Base-by-base conservation (phyloP, 2,113 vertebrate genomes). In the Dromaius novaehollandiae region DNA sequence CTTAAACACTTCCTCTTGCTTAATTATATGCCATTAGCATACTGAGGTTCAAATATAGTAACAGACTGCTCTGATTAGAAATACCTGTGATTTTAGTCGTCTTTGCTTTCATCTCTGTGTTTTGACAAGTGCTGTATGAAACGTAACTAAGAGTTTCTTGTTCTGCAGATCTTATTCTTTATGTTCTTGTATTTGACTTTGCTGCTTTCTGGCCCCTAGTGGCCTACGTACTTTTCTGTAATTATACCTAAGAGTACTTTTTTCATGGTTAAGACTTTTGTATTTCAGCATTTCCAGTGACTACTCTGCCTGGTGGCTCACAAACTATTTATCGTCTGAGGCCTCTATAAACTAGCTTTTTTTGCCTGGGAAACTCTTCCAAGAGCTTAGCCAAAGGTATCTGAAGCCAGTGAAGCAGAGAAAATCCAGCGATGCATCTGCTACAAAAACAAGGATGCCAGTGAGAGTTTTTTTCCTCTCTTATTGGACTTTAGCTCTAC, bases 381-480 rank as follows among this genome's bases (percentile, higher is more conserved):
- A 93, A 90, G 82, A 90, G 75, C 17, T 92, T 81, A 93, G 66
- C 74, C 83, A 89, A 88, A 93, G 38, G 64, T 84, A 77, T 92
- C 38, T 8, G 20, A 95, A 95, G 80, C 22, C 84, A 95, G 63
- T 1, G 16, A 95, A 95, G 76, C 63, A 85, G 68, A 91, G 84
- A 93, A 97, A 96, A 89, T 34, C 9, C 30, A 92, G 64, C 65
- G 95, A 53, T 61, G n/a, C 77, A 80, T 68, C 82, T 88, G 82
- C 78, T 77, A 69, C 22, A n/a, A 36, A 61, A 88, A 36, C 22
- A 74, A 50, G 7, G 79, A 93, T 80, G 73, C 76, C 73, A 75
- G 19, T 4, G 77, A 95, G 32, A 84, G 63, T 53, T 88, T 88
- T 88, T 75, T 93, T 76, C 88, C 86, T 38, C 65, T 70, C 58